Conservation (phyloP, 2,888 invertebrate genomes). For the Exocentrus adspersus region DNA sequence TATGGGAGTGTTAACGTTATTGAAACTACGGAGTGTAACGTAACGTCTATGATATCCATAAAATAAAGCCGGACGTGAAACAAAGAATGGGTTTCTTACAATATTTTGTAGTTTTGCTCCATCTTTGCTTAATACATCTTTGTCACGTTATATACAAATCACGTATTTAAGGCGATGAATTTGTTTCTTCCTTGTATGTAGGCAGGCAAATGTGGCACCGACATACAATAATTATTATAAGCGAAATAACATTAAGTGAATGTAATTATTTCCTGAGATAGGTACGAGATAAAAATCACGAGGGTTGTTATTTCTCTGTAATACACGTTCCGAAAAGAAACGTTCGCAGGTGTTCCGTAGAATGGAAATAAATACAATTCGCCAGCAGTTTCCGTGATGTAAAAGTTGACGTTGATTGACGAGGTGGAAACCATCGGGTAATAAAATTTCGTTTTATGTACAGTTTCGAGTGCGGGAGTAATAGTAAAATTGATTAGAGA, state of each 20-base stretch:
- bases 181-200: too few species aligned
- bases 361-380: constrained; percentile 2
- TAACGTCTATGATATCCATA: too few species aligned
- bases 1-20: neutral
- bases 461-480: neutral
- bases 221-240: too few species aligned
- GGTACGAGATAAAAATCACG: neutral
- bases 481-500: neutral
- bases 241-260: too few species aligned
- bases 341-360: constrained; percentile 2
- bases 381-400: neutral
- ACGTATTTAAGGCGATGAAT: too few species aligned
- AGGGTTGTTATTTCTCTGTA: neutral
- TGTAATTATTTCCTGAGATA: neutral
- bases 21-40: too few species aligned
- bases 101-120: too few species aligned
- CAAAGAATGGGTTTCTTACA: too few species aligned
- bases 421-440: constrained; percentile 4
- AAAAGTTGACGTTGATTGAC: constrained; percentile 14
- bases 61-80: too few species aligned
- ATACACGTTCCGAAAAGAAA: neutral
- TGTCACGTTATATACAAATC: too few species aligned
- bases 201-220: too few species aligned
- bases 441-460: neutral
- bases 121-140: too few species aligned